Conservation (phyloP, 92 coral and sea anemone species). For the Siderastrea radians region DNA sequence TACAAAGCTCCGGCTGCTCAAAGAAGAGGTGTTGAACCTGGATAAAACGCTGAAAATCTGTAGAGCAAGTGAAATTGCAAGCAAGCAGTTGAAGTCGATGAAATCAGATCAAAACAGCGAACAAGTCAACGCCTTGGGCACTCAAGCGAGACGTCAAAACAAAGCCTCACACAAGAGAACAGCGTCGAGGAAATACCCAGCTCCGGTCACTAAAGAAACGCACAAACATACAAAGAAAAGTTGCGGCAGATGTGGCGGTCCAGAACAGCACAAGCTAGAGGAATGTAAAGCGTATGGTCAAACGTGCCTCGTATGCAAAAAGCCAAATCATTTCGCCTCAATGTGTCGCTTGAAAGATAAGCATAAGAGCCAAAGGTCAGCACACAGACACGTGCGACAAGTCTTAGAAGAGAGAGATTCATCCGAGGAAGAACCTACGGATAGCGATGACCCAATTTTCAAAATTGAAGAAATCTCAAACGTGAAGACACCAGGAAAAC, state of each 20-base stretch:
- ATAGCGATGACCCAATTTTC: conserved; percentile 1
- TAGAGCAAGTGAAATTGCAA: background rate
- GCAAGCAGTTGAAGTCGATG: conserved; percentile 22
- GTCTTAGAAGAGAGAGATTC: background rate
- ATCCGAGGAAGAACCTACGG: conserved; percentile 6
- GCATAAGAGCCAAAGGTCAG: background rate
- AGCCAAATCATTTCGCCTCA: conserved; percentile 24
- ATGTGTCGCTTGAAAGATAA: background rate
- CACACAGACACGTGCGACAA: conserved; percentile 7
- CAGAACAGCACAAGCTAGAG: conserved; percentile 33
- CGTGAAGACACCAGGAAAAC: conserved; percentile 17
- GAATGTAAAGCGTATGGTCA: conserved; percentile 36
- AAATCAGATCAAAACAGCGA: background rate
- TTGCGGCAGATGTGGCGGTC: conserved; percentile 25
- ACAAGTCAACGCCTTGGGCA: conserved; percentile 29
- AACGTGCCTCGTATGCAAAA: conserved; percentile 23
- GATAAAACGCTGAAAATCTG: conserved; percentile 38
- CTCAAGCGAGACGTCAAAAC: conserved; percentile 13
- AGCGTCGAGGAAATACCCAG: background rate
- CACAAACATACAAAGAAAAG: background rate
- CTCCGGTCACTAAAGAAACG: background rate
- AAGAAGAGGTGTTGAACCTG: conserved; percentile 28
- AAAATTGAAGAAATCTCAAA: conserved; percentile 22
- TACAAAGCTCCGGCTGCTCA: conserved; percentile 31
- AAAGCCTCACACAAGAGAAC: background rate